phyloP scores from a whole-genome alignment of 1,140 invertebrate genomes.

The Papilio xuthus region DNA sequence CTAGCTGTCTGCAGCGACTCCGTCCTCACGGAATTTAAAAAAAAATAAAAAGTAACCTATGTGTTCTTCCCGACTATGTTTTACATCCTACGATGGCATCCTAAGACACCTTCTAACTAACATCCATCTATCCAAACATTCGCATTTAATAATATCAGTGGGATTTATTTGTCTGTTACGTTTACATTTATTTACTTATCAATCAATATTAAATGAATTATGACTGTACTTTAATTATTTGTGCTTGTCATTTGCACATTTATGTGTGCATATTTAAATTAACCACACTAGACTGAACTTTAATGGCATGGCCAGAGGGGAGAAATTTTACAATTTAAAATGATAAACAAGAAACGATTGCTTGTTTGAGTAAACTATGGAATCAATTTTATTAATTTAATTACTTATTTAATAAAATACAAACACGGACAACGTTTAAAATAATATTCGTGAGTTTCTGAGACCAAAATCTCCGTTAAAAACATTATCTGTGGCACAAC shows the following conservation, averaged over 20 bases:
- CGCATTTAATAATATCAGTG: no score
- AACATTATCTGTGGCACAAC: no score
- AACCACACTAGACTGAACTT: neutral
- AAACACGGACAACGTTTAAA: neutral
- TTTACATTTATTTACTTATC: neutral
- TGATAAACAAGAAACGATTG: neutral
- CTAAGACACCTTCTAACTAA: no score
- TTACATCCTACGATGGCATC: no score
- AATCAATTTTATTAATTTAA: neutral
- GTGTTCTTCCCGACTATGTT: no score
- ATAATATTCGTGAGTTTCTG: no score
- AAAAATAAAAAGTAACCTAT: no score
- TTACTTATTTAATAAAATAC: neutral
- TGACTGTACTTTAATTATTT: neutral
- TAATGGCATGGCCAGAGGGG: neutral
- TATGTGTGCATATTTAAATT: neutral
- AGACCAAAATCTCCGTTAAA: no score
- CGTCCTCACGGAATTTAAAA: no score
- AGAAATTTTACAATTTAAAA: neutral
- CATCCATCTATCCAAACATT: no score
- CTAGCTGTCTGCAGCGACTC: no score
- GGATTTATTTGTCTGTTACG: no score
- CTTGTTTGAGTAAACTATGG: neutral
- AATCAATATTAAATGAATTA: neutral
- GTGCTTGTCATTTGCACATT: neutral